A percentile compares a stretch with the other conserved stretches of the same genome.
phyloP scores from a whole-genome alignment of 2,888 invertebrate genomes.

The Brachyptera risi region DNA sequence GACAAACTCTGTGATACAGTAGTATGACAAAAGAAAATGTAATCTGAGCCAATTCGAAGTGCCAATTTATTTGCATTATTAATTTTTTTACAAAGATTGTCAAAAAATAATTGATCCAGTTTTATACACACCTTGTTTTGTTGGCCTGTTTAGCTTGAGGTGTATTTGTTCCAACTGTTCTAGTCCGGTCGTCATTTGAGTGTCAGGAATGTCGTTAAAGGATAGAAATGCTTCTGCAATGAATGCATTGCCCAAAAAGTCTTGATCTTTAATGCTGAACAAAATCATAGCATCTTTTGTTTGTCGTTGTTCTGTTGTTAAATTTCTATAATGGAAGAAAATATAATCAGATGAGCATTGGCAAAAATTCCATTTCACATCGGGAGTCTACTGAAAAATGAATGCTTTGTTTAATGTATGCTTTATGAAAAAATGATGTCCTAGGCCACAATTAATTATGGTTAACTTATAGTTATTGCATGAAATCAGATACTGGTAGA shows the following conservation, averaged over 20 bases:
- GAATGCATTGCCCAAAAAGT: constrained; percentile 90
- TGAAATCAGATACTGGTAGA: no score
- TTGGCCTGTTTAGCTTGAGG: constrained; percentile 66
- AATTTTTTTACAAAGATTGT: background rate
- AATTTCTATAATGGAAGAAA: constrained; percentile 43
- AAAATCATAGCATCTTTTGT: constrained; percentile 68
- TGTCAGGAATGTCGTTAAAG: constrained; percentile 68
- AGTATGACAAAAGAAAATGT: no score
- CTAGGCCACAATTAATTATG: no score
- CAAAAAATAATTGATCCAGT: background rate
- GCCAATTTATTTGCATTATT: no score
- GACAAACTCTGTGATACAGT: no score
- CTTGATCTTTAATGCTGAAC: constrained; percentile 94
- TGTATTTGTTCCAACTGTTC: constrained; percentile 66
- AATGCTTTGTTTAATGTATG: no score
- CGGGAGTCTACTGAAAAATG: background rate
- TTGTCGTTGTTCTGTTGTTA: constrained; percentile 68
- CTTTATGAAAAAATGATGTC: no score
- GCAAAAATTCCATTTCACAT: background rate
- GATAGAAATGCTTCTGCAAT: constrained; percentile 90
- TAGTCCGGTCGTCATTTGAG: constrained; percentile 52
- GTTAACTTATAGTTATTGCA: no score
- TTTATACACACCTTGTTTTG: constrained; percentile 54
- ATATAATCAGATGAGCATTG: constrained; percentile 30
- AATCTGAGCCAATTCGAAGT: background rate